Percentiles rank a stretch among this genome's conserved stretches.
Conservation (phyloP, 2,797 vertebrate species). For the Molothrus ater region DNA sequence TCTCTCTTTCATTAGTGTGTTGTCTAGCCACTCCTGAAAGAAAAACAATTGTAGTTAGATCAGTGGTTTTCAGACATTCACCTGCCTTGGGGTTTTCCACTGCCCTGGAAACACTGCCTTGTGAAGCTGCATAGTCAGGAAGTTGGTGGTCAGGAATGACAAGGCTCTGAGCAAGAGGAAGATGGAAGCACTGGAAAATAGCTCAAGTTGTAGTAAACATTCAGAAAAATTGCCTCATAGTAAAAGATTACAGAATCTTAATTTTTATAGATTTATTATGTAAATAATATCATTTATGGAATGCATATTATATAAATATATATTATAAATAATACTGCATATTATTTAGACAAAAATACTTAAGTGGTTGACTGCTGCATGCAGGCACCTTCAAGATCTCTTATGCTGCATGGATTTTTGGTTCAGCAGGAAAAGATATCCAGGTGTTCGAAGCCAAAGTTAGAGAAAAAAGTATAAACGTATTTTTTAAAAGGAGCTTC, state of each 20-base stretch:
- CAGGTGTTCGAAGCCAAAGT: background rate
- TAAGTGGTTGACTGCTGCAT: background rate
- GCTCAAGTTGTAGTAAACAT: background rate
- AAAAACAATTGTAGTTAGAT: background rate
- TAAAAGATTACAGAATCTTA: background rate
- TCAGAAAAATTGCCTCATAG: background rate
- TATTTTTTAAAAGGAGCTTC: background rate
- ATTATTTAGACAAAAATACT: background rate
- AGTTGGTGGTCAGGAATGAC: background rate
- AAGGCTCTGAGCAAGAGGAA: background rate
- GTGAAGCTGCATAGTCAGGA: background rate
- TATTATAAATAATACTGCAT: background rate
- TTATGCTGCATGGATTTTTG: background rate
- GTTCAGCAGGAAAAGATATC: background rate
- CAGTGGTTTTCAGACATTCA: background rate
- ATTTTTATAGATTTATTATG: background rate
- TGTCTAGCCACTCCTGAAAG: background rate
- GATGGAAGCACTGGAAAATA: background rate
- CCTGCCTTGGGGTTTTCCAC: background rate
- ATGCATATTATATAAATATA: background rate
- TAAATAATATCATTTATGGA: fast-evolving
- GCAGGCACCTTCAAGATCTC: background rate
- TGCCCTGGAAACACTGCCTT: background rate
- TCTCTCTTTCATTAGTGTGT: background rate
- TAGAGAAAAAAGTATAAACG: background rate